A percentile compares a stretch with the other conserved stretches of the same genome.
Conservation (phyloP, 1,140 invertebrate genomes). For the Eumeta japonica region DNA sequence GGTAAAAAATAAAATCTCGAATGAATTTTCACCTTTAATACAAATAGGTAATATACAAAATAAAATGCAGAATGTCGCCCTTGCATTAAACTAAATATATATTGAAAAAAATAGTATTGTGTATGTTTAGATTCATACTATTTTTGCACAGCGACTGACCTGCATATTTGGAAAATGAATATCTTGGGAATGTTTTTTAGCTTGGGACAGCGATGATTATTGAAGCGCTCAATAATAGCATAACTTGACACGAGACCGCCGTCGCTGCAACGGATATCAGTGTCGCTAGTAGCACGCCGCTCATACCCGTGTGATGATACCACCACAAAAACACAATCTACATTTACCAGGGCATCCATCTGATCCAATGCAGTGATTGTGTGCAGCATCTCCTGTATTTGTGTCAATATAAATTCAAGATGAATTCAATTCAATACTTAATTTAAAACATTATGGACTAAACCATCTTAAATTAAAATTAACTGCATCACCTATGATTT, state of each 20-base stretch:
- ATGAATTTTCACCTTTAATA: too few relatives aligned
- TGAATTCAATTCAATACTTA: too few relatives aligned
- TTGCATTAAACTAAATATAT: too few relatives aligned
- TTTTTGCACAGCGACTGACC: constrained; percentile 4
- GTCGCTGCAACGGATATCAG: constrained; percentile 48
- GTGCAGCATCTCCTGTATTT: constrained; percentile 21
- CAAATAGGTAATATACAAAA: too few relatives aligned
- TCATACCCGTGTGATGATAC: constrained; percentile 52
- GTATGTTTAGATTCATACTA: not conserved
- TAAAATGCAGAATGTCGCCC: too few relatives aligned
- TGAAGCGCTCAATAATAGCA: constrained; percentile 63
- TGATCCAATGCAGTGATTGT: constrained; percentile 10
- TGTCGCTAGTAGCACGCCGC: constrained; percentile 25
- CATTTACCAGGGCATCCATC: constrained; percentile 20
- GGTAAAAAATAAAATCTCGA: too few relatives aligned
- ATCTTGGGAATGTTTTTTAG: constrained; percentile 72
- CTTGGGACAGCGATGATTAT: constrained; percentile 58
- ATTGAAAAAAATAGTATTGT: too few relatives aligned
- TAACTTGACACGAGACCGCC: constrained; percentile 36
- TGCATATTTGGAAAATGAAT: constrained; percentile 75
- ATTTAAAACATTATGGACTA: too few relatives aligned
- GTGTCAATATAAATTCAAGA: too few relatives aligned
- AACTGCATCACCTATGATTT: too few relatives aligned
- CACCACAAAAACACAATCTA: constrained; percentile 48
- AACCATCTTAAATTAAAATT: too few relatives aligned